A percentile compares a stretch with the other conserved stretches of the same genome.
phyloP scores from a whole-genome alignment of 92 coral and sea anemone genomes.

The Pocillopora grandis region DNA sequence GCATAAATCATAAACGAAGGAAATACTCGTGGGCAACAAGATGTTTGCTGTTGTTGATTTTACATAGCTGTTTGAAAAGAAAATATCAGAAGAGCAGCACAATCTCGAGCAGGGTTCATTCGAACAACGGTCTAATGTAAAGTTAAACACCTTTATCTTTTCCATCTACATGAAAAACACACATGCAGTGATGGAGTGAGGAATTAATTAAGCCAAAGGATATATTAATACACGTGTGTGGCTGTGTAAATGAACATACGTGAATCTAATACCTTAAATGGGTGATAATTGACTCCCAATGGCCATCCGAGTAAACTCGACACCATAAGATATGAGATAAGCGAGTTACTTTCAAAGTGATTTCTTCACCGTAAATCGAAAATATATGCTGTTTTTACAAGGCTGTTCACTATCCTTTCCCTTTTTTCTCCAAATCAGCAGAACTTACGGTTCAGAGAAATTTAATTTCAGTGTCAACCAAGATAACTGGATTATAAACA shows the following conservation, averaged over 20 bases:
- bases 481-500: background rate
- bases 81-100: conserved; percentile 36
- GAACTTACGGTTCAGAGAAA: background rate
- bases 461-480: background rate
- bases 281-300: conserved; percentile 73
- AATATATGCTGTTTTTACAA: background rate
- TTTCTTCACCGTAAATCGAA: background rate
- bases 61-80: conserved; percentile 43
- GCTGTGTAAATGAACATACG: conserved; percentile 46
- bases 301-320: conserved; percentile 40
- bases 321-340: conserved; percentile 34
- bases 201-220: conserved; percentile 65
- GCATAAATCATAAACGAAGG: conserved; percentile 3
- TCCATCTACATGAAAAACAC: conserved; percentile 53
- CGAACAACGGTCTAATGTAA: conserved; percentile 47
- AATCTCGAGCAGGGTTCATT: background rate
- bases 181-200: conserved; percentile 45
- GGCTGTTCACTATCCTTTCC: background rate
- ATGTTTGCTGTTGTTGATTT: conserved; percentile 31
- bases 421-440: background rate
- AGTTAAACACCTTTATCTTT: conserved; percentile 66
- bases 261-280: conserved; percentile 64
- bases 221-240: conserved; percentile 45
- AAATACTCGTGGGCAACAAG: conserved; percentile 13
- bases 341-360: background rate